These are phyloP conservation scores for Drosophila peninsularis DNA, from an alignment of 2,888 invertebrate species.

Conservation along the genomic window DNA sequence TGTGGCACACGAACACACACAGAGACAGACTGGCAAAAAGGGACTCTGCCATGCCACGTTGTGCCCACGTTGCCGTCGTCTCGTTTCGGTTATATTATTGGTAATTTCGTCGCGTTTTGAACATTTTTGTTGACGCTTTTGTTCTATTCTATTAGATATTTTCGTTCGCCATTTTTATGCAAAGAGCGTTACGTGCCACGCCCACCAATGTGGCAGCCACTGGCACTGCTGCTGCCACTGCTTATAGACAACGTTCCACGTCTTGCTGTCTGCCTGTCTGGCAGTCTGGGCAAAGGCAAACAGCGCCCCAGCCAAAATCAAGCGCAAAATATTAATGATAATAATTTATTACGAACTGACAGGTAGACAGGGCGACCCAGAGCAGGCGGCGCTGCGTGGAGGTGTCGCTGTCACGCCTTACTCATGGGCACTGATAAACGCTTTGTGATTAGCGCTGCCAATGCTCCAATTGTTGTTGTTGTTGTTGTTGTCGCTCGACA, in stretches of 20 bases:
- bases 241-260: constrained; percentile 18
- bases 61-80: background rate
- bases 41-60: constrained; percentile 11
- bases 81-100: constrained; percentile 24
- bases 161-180: constrained; percentile 61
- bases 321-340: constrained; percentile 75
- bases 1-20: constrained; percentile 54
- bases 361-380: constrained; percentile 49
- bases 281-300: constrained; percentile 27
- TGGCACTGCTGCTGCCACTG: background rate
- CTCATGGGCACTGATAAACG: constrained; percentile 61
- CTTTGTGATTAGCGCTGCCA: constrained; percentile 63
- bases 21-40: constrained; percentile 22
- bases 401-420: constrained; percentile 42
- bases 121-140: constrained; percentile 68
- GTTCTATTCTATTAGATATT: constrained; percentile 64
- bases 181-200: constrained; percentile 58
- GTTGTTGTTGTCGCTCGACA: constrained; percentile 14
- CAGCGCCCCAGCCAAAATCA: constrained; percentile 54
- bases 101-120: constrained; percentile 58
- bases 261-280: constrained; percentile 26
- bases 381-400: background rate
- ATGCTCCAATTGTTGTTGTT: constrained; percentile 28
- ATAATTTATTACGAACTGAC: constrained; percentile 72
- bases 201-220: constrained; percentile 18